These are phyloP conservation scores for Rhinichthys osculus DNA, from an alignment of 2,797 vertebrate species.

Conservation along the genomic window DNA sequence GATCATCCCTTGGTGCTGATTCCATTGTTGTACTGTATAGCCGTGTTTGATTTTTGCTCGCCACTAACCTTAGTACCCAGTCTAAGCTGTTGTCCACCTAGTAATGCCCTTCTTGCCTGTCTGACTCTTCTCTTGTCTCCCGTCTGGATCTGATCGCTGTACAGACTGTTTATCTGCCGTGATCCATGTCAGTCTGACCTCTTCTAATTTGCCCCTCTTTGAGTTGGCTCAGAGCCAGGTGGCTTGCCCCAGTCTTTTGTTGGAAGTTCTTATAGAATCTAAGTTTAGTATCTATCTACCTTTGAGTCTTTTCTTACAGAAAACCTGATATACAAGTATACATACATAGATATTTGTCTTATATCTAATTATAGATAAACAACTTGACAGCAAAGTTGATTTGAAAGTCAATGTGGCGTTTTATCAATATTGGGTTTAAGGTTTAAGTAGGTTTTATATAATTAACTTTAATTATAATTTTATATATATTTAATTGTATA, in stretches of 20 bases:
- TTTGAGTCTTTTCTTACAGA: background rate
- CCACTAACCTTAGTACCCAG: background rate
- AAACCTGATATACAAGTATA: background rate
- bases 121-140: background rate
- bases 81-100: background rate
- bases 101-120: background rate
- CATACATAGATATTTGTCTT: background rate
- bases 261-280: background rate
- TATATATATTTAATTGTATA: too few species aligned
- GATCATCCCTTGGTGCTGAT: background rate
- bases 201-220: background rate
- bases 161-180: background rate
- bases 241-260: background rate
- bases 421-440: background rate
- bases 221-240: background rate
- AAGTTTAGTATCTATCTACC: background rate
- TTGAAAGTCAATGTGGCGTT: background rate
- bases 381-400: background rate
- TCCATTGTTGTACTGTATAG: background rate
- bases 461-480: too few species aligned
- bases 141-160: background rate
- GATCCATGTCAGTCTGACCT: background rate
- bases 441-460: too few species aligned
- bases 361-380: background rate
- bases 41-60: background rate